A percentile compares a stretch with the other conserved stretches of the same genome.
Evolutionary conservation across 92 coral and sea anemone species (phyloP).

Genomic region (Parazoanthus atlanticus): DNA sequence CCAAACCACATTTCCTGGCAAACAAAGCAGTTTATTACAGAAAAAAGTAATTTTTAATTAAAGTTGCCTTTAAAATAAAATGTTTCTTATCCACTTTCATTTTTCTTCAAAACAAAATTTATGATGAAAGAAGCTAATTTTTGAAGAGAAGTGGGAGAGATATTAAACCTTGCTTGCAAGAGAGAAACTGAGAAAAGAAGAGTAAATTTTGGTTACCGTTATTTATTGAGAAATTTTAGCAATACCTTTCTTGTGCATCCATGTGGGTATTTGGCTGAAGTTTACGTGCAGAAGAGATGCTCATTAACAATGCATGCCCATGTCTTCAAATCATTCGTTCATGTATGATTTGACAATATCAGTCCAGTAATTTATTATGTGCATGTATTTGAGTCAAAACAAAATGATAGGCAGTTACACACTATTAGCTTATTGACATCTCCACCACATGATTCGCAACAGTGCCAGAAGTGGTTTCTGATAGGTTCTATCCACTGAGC

Average conservation of each 20-base stretch:
- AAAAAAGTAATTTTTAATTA: no score
- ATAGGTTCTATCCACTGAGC: constrained; percentile 64
- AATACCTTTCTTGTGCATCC: constrained; percentile 10
- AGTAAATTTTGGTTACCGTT: background rate
- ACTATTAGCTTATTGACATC: constrained; percentile 63
- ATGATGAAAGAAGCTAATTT: background rate
- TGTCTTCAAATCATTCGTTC: constrained; percentile 10
- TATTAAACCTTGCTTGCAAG: background rate
- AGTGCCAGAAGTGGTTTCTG: constrained; percentile 76
- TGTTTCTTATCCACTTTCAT: background rate
- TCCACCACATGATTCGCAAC: constrained; percentile 64
- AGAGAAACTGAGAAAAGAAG: background rate
- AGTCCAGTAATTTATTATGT: background rate
- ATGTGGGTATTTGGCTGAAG: background rate
- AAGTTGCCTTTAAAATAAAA: background rate
- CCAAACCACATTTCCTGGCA: constrained; percentile 60
- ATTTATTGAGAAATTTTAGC: background rate
- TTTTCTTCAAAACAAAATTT: constrained; percentile 1
- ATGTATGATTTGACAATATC: background rate
- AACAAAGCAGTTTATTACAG: background rate
- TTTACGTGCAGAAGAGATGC: constrained; percentile 4
- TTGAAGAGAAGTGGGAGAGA: constrained; percentile 19
- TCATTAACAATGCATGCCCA: background rate
- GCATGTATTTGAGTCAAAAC: background rate
- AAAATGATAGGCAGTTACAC: constrained; percentile 4